Conservation (phyloP, 2,797 vertebrate genomes). For the Dendrocincla fuliginosa region DNA sequence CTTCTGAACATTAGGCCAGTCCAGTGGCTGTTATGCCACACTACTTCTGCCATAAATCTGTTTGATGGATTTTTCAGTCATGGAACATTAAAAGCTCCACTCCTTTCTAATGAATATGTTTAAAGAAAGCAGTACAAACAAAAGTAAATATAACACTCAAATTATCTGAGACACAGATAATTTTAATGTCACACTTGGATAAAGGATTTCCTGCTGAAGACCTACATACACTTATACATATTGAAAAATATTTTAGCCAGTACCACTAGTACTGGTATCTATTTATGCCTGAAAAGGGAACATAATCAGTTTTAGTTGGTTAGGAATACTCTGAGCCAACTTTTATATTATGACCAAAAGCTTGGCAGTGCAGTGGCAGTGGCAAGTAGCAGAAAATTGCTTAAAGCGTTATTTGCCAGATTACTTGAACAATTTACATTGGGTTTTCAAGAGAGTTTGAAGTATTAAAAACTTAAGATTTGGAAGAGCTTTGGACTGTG, state of each 20-base stretch:
- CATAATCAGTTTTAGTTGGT: conserved; percentile 86
- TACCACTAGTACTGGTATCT: conserved; percentile 73
- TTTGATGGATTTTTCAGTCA: conserved; percentile 63
- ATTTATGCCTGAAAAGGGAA: conserved; percentile 77
- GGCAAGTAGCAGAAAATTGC: conserved; percentile 86
- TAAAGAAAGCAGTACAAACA: conserved; percentile 63
- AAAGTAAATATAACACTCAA: conserved; percentile 45
- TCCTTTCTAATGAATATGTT: conserved; percentile 57
- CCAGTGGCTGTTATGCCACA: conserved; percentile 41
- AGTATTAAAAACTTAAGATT: conserved; percentile 44
- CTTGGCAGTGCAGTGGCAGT: conserved; percentile 84
- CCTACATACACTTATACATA: conserved; percentile 63
- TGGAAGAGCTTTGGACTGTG: neutral
- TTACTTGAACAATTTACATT: conserved; percentile 63
- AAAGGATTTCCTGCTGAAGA: conserved; percentile 51
- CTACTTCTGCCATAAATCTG: conserved; percentile 46
- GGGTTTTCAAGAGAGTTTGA: conserved; percentile 7
- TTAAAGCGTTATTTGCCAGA: conserved; percentile 83
- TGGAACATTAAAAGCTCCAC: conserved; percentile 59
- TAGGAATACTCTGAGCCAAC: conserved; percentile 82
- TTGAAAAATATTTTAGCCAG: conserved; percentile 80
- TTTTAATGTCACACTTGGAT: conserved; percentile 25
- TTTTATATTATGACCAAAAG: conserved; percentile 85
- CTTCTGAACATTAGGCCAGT: conserved; percentile 41
- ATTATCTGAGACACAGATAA: conserved; percentile 10